These are phyloP conservation scores for Troglohyphantes excavatus DNA, from an alignment of 2,888 invertebrate genomes.

Conservation along the genomic window DNA sequence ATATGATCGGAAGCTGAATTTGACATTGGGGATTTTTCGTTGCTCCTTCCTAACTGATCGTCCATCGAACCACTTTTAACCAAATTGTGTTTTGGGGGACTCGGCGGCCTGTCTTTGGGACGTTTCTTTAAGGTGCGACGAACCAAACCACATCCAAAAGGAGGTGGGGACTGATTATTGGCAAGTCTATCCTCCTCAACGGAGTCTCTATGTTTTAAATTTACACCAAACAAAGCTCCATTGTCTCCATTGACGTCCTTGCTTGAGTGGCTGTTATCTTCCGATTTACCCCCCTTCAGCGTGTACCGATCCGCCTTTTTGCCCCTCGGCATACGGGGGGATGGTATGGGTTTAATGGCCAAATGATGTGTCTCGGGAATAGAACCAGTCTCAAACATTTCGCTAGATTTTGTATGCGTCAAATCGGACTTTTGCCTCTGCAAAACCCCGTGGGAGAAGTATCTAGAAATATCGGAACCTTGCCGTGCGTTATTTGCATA, in stretches of 20 bases:
- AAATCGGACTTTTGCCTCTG: conserved; percentile 82
- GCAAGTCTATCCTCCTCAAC: conserved; percentile 73
- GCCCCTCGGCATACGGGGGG: conserved; percentile 80
- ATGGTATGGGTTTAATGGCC: conserved; percentile 80
- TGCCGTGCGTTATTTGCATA: conserved; percentile 40
- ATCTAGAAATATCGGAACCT: conserved; percentile 66
- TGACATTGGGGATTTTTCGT: conserved; percentile 74
- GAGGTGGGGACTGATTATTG: conserved; percentile 70
- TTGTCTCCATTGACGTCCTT: conserved; percentile 70
- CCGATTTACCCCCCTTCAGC: conserved; percentile 67
- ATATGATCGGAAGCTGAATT: conserved; percentile 75
- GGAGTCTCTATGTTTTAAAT: conserved; percentile 85
- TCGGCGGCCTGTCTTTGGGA: conserved; percentile 80
- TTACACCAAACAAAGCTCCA: conserved; percentile 73
- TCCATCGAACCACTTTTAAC: conserved; percentile 79
- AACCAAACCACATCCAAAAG: conserved; percentile 78
- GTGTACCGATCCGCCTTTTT: conserved; percentile 59
- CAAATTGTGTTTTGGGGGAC: conserved; percentile 79
- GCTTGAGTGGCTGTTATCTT: conserved; percentile 36
- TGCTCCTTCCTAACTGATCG: conserved; percentile 74
- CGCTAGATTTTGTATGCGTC: conserved; percentile 81
- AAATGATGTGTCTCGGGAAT: conserved; percentile 78
- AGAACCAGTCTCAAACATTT: conserved; percentile 78
- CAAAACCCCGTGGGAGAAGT: conserved; percentile 77
- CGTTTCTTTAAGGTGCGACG: conserved; percentile 77